phyloP scores from a whole-genome alignment of 2,888 invertebrate genomes.

The Phaedon cochleariae region DNA sequence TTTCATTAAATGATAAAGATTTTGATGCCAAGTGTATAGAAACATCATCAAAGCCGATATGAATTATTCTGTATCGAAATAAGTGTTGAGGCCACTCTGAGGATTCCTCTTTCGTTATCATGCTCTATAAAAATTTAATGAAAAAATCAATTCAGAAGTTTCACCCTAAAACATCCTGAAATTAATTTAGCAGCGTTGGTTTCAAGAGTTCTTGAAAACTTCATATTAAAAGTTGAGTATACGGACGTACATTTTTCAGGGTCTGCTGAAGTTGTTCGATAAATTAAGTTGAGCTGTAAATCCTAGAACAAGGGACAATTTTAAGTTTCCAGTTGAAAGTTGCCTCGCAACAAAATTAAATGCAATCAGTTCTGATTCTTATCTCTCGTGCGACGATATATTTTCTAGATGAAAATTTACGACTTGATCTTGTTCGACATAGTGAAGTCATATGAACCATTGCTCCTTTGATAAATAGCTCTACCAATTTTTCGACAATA shows the following conservation, averaged over 20 bases:
- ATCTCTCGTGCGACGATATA: neutral
- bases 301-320: slow-evolving; percentile 1
- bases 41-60: too few species aligned
- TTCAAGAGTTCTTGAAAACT: slow-evolving; percentile 10
- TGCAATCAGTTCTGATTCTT: neutral
- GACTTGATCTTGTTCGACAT: neutral
- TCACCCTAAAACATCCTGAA: neutral
- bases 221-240: slow-evolving; percentile 4
- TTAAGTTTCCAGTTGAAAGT: neutral
- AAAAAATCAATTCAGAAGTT: neutral
- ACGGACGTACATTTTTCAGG: slow-evolving; percentile 9
- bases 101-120: neutral
- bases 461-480: neutral
- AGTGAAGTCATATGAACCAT: neutral
- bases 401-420: neutral
- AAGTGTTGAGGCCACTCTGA: too few species aligned
- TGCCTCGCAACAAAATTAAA: neutral
- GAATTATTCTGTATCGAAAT: too few species aligned
- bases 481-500: too few species aligned
- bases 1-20: too few species aligned
- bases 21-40: too few species aligned
- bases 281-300: slow-evolving; percentile 9
- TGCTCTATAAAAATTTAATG: neutral
- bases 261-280: slow-evolving; percentile 7
- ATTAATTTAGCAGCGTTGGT: slow-evolving; percentile 4